Conservation (phyloP, 2,888 invertebrate species). For the Noctua janthe region DNA sequence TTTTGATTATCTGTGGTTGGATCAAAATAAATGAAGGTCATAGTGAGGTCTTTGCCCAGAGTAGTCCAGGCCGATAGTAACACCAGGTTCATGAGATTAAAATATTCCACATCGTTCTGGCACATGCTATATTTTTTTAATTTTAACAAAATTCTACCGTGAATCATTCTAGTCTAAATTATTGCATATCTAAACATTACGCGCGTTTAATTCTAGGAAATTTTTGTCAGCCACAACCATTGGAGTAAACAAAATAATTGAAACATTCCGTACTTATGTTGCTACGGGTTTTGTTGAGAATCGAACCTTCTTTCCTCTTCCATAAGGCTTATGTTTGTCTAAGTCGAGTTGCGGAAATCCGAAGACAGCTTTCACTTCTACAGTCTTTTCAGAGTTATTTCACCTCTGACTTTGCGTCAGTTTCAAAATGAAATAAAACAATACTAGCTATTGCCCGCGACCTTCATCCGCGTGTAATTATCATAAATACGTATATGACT, state of each 20-base stretch:
- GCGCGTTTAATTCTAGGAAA: slow-evolving; percentile 1
- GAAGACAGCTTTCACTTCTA: neutral
- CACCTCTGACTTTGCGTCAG: neutral
- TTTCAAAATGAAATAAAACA: too few species aligned
- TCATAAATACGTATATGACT: too few species aligned
- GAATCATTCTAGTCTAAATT: slow-evolving; percentile 24
- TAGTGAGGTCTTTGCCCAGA: neutral
- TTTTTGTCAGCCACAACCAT: neutral
- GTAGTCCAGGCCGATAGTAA: neutral
- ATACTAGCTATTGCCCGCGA: too few species aligned
- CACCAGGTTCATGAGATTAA: neutral
- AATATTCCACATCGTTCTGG: neutral
- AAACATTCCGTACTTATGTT: neutral
- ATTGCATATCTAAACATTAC: slow-evolving; percentile 23
- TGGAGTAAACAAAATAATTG: slow-evolving; percentile 21
- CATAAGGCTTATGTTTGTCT: neutral
- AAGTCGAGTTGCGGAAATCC: neutral
- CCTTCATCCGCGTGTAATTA: too few species aligned
- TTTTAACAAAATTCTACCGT: neutral
- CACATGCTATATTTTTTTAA: neutral
- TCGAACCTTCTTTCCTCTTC: neutral
- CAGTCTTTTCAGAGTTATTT: neutral
- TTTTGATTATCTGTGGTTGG: neutral
- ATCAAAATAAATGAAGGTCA: neutral
- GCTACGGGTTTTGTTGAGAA: neutral